A percentile compares a stretch with the other conserved stretches of the same genome.
These are phyloP conservation scores for Torymus texanus DNA, from an alignment of 2,888 invertebrate species.

Conservation along the genomic window DNA sequence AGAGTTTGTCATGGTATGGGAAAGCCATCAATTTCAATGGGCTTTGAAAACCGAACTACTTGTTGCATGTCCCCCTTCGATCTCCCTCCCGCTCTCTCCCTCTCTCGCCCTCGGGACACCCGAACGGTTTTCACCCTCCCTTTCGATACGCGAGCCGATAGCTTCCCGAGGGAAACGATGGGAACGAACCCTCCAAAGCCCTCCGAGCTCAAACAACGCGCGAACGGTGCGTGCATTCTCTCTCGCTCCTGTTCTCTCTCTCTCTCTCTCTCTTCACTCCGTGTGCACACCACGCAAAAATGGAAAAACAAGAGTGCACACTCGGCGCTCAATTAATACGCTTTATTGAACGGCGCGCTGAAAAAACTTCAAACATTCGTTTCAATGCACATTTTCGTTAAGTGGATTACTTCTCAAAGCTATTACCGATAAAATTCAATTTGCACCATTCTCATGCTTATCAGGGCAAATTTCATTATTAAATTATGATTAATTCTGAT, in stretches of 20 bases:
- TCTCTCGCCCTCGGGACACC: conserved; percentile 63
- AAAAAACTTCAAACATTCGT: too few relatives aligned
- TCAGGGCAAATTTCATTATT: too few relatives aligned
- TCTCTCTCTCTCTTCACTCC: neutral
- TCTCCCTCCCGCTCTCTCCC: conserved; percentile 56
- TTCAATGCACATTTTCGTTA: too few relatives aligned
- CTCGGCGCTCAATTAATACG: conserved; percentile 28
- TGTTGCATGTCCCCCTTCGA: conserved; percentile 69
- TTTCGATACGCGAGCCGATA: conserved; percentile 75
- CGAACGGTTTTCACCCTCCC: conserved; percentile 73
- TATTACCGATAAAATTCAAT: too few relatives aligned
- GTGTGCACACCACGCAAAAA: neutral
- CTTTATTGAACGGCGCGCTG: conserved; percentile 1
- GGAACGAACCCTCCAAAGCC: conserved; percentile 66
- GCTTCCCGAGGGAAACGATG: conserved; percentile 73
- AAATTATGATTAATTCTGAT: too few relatives aligned
- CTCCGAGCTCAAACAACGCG: conserved; percentile 65
- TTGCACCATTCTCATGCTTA: too few relatives aligned
- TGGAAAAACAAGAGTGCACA: neutral
- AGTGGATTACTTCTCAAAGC: too few relatives aligned
- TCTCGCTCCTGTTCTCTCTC: neutral
- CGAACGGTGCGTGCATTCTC: conserved; percentile 42
- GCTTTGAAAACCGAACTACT: conserved; percentile 76
- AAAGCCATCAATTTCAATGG: conserved; percentile 76
- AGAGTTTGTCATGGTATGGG: conserved; percentile 71